Evolutionary conservation across 2,113 vertebrate species (phyloP).

Genomic region (Alouatta palliata): DNA sequence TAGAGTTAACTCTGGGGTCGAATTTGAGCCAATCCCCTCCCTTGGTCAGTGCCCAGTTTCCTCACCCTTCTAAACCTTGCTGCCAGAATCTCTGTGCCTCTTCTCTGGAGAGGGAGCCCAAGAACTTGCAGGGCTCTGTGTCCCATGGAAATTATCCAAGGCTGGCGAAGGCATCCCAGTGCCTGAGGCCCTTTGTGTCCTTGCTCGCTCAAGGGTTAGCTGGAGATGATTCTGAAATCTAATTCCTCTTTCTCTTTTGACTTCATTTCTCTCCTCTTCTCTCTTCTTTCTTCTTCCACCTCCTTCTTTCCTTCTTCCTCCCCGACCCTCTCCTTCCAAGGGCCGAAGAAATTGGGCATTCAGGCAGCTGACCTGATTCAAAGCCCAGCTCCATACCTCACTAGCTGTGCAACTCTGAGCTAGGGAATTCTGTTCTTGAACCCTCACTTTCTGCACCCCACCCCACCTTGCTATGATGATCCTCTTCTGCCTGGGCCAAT

Average conservation of each 20-base stretch:
- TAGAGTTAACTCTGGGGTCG: neutral
- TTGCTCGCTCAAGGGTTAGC: neutral
- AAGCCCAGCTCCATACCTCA: neutral
- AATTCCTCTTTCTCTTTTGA: neutral
- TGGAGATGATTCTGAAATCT: neutral
- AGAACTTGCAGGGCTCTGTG: neutral
- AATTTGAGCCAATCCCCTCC: neutral
- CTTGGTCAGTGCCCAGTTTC: fast-evolving
- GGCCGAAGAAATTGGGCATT: too few relatives aligned
- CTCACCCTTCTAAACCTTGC: neutral
- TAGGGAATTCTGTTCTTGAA: neutral
- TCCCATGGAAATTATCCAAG: neutral
- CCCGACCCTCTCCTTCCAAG: neutral
- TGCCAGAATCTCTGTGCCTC: neutral
- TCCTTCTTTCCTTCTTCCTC: neutral
- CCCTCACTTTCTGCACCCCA: neutral
- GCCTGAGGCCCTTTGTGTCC: neutral
- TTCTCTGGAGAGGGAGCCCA: neutral
- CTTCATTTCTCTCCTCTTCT: neutral
- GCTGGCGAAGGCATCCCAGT: neutral
- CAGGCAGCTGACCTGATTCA: neutral
- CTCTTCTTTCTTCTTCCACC: too few relatives aligned
- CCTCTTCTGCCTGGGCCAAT: neutral
- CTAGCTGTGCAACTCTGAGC: too few relatives aligned
- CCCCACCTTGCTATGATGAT: fast-evolving